Percentiles rank a stretch among this genome's conserved stretches.
These are phyloP conservation scores for Steatornis caripensis DNA, from an alignment of 2,113 vertebrate species.

Conservation along the genomic window DNA sequence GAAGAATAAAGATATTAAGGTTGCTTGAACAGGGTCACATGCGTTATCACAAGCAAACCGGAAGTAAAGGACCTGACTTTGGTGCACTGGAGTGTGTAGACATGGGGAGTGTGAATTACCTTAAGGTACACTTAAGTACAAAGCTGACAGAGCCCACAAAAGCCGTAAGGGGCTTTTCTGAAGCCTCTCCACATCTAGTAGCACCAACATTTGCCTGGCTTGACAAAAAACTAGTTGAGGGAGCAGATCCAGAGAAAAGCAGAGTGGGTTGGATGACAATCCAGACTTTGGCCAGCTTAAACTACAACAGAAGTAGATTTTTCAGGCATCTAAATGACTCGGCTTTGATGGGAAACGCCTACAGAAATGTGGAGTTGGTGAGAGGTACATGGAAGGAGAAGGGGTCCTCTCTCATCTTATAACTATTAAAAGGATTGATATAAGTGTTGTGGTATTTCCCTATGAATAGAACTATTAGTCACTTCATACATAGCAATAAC, in stretches of 20 bases:
- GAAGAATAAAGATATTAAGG: neutral
- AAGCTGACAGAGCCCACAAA: neutral
- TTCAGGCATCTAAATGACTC: neutral
- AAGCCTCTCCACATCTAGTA: neutral
- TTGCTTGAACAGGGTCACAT: neutral
- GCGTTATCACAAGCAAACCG: neutral
- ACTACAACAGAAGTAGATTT: neutral
- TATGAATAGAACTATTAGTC: neutral
- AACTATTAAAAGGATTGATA: neutral
- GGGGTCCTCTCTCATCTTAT: neutral
- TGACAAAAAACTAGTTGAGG: neutral
- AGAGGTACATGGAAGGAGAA: neutral
- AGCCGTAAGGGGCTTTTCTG: neutral
- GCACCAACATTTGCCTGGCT: neutral
- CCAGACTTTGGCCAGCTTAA: neutral
- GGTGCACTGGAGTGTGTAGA: neutral
- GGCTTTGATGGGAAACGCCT: neutral
- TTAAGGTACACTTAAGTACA: neutral
- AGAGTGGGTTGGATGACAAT: neutral
- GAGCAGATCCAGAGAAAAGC: neutral
- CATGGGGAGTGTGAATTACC: neutral
- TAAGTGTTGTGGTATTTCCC: neutral
- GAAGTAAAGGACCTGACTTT: neutral
- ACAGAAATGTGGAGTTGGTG: accelerated
- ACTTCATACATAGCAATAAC: neutral